These are phyloP conservation scores for Butorides virescens DNA, from an alignment of 2,113 vertebrate genomes.

Conservation along the genomic window DNA sequence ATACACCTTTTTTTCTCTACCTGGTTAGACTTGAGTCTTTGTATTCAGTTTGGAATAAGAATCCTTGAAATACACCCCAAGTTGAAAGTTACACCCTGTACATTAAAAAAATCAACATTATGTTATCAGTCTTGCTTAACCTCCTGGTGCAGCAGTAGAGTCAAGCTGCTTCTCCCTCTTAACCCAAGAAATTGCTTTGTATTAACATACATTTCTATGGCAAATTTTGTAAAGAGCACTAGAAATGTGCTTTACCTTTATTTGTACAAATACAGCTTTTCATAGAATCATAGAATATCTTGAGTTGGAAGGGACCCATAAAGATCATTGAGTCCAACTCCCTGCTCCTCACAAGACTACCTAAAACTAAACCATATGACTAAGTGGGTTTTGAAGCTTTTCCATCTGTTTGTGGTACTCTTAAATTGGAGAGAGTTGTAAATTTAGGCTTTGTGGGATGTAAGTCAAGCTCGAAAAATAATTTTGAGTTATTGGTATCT, in stretches of 20 bases:
- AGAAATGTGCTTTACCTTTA: not conserved
- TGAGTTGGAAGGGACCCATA: not conserved
- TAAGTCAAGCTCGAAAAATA: not conserved
- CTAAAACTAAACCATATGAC: not conserved
- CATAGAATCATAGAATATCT: not conserved
- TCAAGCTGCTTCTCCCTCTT: not conserved
- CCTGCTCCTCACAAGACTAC: not conserved
- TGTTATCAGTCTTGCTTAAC: not conserved
- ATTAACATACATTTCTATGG: not conserved
- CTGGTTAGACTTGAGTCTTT: not conserved
- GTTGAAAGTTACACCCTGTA: not conserved
- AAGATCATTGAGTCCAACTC: not conserved
- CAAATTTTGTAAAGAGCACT: not conserved
- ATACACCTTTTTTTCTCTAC: not conserved
- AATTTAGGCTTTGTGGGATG: not conserved
- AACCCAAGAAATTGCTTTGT: not conserved
- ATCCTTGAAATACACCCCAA: not conserved
- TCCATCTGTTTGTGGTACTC: not conserved
- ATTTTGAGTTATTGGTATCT: not conserved
- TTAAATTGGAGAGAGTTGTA: not conserved
- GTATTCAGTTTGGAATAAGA: not conserved
- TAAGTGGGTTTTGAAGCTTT: not conserved
- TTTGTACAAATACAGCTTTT: not conserved
- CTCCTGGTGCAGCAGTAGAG: constrained; percentile 30
- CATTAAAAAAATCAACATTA: not conserved